phyloP scores from a whole-genome alignment of 35 echinoderm and acorn worm species.

The Ptychodera flava region DNA sequence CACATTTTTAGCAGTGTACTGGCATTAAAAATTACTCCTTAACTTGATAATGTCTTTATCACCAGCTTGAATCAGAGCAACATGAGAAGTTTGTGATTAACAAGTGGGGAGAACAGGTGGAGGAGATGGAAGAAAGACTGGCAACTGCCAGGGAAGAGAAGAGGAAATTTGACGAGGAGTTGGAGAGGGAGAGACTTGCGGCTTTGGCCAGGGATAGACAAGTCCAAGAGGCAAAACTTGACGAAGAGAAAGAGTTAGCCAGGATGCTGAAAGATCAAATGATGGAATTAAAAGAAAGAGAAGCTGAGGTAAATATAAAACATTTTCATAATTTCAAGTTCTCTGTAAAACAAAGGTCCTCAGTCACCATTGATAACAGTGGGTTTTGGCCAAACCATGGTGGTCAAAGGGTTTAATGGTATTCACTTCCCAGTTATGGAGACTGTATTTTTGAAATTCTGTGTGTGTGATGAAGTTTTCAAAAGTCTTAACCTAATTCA shows the following conservation, averaged over 20 bases:
- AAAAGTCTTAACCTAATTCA: too few species aligned
- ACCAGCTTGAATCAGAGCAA: slow-evolving; percentile 77
- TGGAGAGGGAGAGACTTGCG: slow-evolving; percentile 72
- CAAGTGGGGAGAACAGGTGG: slow-evolving; percentile 63
- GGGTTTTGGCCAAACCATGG: too few species aligned
- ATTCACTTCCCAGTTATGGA: neutral
- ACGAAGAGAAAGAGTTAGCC: slow-evolving; percentile 73
- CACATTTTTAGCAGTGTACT: too few species aligned
- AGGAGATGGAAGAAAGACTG: slow-evolving; percentile 46
- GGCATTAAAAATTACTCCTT: too few species aligned
- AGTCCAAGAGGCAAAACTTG: slow-evolving; percentile 54
- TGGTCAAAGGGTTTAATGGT: neutral
- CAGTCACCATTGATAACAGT: too few species aligned
- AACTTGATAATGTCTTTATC: too few species aligned
- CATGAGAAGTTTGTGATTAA: slow-evolving; percentile 82
- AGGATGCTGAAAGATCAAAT: slow-evolving; percentile 73
- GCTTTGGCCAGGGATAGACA: slow-evolving; percentile 68
- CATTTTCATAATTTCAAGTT: too few species aligned
- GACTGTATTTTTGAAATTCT: neutral
- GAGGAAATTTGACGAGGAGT: slow-evolving; percentile 34
- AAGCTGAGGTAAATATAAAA: slow-evolving; percentile 57
- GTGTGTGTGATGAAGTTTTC: neutral
- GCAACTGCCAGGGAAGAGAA: slow-evolving; percentile 52
- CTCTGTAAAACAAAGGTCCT: too few species aligned
- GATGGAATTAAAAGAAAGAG: slow-evolving; percentile 72